Evolutionary conservation across 2,888 invertebrate genomes (phyloP).

Genomic region (Thalpophila matura): DNA sequence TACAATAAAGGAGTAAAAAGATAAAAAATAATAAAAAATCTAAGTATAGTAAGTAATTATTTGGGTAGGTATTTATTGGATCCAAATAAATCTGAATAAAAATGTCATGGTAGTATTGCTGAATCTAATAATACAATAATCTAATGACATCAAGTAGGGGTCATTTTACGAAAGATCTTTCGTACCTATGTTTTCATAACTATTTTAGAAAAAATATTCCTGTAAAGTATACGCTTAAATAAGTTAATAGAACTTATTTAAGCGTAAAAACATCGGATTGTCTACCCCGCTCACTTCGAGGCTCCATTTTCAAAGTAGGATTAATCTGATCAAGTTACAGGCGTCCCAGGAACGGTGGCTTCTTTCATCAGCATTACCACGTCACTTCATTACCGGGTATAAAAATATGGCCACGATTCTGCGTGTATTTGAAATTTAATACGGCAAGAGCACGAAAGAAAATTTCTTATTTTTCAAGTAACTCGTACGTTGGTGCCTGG

Average conservation of each 20-base stretch:
- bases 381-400: constrained; percentile 47
- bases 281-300: constrained; percentile 18
- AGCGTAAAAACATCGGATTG: background rate
- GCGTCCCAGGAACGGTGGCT: constrained; percentile 43
- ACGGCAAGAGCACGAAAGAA: constrained; percentile 9
- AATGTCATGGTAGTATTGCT: no score
- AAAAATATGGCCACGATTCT: constrained; percentile 32
- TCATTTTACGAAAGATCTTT: no score
- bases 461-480: background rate
- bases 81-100: no score
- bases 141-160: no score
- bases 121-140: no score
- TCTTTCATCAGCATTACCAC: constrained; percentile 58
- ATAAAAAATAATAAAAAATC: no score
- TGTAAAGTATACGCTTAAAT: no score
- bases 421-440: constrained; percentile 39
- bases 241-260: no score
- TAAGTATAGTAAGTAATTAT: no score
- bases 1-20: no score
- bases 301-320: constrained; percentile 41
- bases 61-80: no score
- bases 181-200: no score
- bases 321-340: constrained; percentile 56
- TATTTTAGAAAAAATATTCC: background rate
- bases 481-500: background rate